Evolutionary conservation across 2,113 vertebrate genomes (phyloP).

Genomic region (Parus major): DNA sequence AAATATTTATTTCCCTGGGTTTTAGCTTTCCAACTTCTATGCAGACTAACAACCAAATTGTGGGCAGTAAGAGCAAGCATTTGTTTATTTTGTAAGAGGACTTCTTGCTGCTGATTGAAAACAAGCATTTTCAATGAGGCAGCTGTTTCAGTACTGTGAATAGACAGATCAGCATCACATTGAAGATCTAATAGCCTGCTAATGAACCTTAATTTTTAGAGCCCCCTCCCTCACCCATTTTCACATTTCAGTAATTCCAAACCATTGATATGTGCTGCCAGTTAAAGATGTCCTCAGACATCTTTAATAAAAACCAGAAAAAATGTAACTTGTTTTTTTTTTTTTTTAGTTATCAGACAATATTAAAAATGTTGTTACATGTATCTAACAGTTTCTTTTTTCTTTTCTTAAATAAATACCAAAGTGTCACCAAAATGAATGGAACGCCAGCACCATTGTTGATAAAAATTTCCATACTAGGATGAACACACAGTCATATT

Average conservation of each 20-base stretch:
- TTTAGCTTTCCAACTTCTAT: not conserved
- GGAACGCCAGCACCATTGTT: not conserved
- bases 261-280: not conserved
- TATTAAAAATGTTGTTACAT: slow-evolving; percentile 31
- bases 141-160: slow-evolving; percentile 41
- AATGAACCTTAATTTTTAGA: not conserved
- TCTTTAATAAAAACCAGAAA: not conserved
- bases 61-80: slow-evolving; percentile 21
- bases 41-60: slow-evolving; percentile 29
- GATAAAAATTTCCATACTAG: not conserved
- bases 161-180: slow-evolving; percentile 5
- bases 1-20: slow-evolving; percentile 29
- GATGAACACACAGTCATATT: not conserved
- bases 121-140: slow-evolving; percentile 34
- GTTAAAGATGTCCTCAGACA: not conserved
- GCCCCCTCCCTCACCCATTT: not conserved
- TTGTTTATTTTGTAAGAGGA: slow-evolving; percentile 50
- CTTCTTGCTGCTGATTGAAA: slow-evolving; percentile 48
- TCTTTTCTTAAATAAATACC: slow-evolving; percentile 51
- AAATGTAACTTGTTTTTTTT: not conserved
- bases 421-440: slow-evolving; percentile 26
- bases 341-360: not conserved
- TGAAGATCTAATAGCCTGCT: not conserved
- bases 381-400: slow-evolving; percentile 1
- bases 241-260: not conserved